phyloP scores from a whole-genome alignment of 1,140 invertebrate genomes.

The Euwallacea similis region DNA sequence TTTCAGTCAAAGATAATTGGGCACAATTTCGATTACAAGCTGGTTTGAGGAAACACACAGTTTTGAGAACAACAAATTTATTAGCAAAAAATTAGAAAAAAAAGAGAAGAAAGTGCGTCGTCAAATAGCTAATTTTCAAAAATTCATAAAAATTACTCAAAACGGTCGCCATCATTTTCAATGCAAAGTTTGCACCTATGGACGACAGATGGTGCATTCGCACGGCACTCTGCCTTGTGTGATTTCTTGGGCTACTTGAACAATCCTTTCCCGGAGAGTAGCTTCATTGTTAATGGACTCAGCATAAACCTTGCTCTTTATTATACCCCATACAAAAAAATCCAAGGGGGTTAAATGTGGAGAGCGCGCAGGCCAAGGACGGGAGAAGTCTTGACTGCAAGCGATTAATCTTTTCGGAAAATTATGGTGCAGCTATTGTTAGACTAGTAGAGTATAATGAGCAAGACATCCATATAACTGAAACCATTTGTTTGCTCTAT shows the following conservation, averaged over 20 bases:
- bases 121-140: too few species aligned
- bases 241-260: conserved; percentile 24
- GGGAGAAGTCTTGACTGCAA: conserved; percentile 1
- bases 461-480: conserved; percentile 10
- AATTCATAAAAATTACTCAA: too few species aligned
- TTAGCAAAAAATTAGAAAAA: too few species aligned
- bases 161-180: neutral
- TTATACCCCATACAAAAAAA: conserved; percentile 4
- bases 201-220: conserved; percentile 13
- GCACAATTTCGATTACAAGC: too few species aligned
- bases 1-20: too few species aligned
- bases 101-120: too few species aligned
- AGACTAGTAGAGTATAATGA: conserved; percentile 14
- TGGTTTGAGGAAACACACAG: too few species aligned
- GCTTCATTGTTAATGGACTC: conserved; percentile 13
- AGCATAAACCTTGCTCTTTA: conserved; percentile 7
- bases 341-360: neutral
- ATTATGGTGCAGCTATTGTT: conserved; percentile 16
- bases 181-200: conserved; percentile 11
- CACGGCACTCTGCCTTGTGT: conserved; percentile 15
- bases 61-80: too few species aligned
- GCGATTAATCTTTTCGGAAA: conserved; percentile 11
- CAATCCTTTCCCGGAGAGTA: conserved; percentile 19
- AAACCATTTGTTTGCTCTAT: too few species aligned
- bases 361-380: conserved; percentile 8